Evolutionary conservation across 2,113 vertebrate species (phyloP).

Genomic region (Solenodon paradoxus): DNA sequence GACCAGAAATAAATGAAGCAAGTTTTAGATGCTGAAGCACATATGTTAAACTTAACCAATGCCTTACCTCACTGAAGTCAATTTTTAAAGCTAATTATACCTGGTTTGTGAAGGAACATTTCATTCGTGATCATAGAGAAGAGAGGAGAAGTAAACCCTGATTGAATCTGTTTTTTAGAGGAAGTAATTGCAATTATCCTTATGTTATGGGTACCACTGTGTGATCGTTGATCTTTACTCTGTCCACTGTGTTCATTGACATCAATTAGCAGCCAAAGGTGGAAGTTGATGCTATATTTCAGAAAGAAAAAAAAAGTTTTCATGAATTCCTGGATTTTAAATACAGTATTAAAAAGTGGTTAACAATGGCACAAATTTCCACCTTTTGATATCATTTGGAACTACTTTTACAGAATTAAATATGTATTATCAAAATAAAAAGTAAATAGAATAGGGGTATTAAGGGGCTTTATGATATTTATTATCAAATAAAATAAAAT

Average conservation of each 20-base stretch:
- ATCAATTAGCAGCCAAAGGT: constrained; percentile 56
- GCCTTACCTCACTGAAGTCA: constrained; percentile 51
- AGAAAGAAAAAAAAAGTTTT: constrained; percentile 64
- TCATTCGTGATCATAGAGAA: constrained; percentile 55
- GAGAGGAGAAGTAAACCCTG: not conserved
- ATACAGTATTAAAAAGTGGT: constrained; percentile 70
- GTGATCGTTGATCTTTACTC: constrained; percentile 50
- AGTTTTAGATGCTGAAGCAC: not conserved
- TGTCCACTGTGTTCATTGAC: not conserved
- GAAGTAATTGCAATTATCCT: not conserved
- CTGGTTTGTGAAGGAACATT: constrained; percentile 19
- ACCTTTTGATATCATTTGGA: constrained; percentile 69
- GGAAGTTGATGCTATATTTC: constrained; percentile 46
- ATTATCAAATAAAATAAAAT: not conserved
- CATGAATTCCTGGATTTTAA: constrained; percentile 76
- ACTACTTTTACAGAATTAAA: constrained; percentile 74
- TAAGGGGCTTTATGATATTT: constrained; percentile 5
- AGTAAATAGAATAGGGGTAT: not conserved
- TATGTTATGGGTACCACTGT: constrained; percentile 30
- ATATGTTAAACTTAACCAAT: not conserved
- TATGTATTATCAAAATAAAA: constrained; percentile 5
- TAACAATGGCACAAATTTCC: constrained; percentile 69
- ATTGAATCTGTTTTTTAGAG: constrained; percentile 41
- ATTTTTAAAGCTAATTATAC: constrained; percentile 44
- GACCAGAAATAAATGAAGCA: not conserved